Percentiles rank a stretch among this genome's conserved stretches.
phyloP scores from a whole-genome alignment of 2,797 vertebrate species.

The Spinus pinus region DNA sequence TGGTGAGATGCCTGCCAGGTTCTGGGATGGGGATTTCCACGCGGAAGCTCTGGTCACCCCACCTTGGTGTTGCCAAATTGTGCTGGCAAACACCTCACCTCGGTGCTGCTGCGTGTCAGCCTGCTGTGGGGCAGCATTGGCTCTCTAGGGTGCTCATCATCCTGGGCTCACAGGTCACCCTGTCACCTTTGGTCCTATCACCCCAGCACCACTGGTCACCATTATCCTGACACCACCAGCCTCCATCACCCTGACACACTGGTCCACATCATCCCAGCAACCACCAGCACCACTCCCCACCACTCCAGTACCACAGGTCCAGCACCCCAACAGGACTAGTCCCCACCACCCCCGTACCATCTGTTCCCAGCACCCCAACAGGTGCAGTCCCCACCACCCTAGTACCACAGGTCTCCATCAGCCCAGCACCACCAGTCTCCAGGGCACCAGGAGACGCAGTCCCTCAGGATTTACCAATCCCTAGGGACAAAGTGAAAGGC shows the following conservation, averaged over 20 bases:
- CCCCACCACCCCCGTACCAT: not conserved
- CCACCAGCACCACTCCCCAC: not conserved
- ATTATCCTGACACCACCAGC: not conserved
- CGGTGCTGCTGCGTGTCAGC: not conserved
- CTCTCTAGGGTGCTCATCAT: not conserved
- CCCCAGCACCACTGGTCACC: not conserved
- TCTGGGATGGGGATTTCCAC: not conserved
- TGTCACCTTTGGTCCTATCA: not conserved
- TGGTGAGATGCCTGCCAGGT: not conserved
- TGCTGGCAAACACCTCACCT: not conserved
- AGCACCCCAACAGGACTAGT: too few relatives aligned
- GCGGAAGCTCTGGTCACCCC: not conserved
- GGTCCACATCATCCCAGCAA: not conserved
- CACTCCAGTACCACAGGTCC: accelerated
- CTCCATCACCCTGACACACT: not conserved
- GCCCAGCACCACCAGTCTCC: not conserved
- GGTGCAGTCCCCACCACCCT: not conserved
- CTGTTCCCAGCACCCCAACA: too few relatives aligned
- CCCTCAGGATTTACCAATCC: not conserved
- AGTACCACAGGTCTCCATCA: accelerated
- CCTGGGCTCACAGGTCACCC: not conserved
- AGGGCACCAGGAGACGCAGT: not conserved
- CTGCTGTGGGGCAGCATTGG: not conserved
- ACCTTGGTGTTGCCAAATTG: not conserved
- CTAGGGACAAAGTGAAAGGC: not conserved